phyloP scores from a whole-genome alignment of 53 echinoderm and acorn worm genomes.

The Apostichopus leukothele region DNA sequence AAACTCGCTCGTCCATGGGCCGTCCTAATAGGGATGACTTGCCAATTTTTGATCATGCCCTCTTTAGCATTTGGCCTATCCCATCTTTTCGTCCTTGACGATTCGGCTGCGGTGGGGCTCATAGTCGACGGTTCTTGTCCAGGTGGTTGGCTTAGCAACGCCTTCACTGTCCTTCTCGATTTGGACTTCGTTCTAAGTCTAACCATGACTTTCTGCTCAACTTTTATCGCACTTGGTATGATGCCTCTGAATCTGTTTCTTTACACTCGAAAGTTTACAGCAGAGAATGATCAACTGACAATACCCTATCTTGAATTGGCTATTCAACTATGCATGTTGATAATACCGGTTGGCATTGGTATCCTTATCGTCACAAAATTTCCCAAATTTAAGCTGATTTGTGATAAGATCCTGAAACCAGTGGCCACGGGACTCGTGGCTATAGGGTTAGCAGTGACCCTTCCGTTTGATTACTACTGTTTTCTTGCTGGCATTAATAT shows the following conservation, averaged over 20 bases:
- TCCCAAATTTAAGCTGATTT: constrained; percentile 48
- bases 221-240: constrained; percentile 63
- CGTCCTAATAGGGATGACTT: constrained; percentile 74
- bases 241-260: constrained; percentile 74
- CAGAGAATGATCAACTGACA: constrained; percentile 47
- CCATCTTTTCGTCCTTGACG: constrained; percentile 61
- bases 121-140: constrained; percentile 67
- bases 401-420: constrained; percentile 62
- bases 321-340: constrained; percentile 50
- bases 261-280: constrained; percentile 50
- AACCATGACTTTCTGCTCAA: constrained; percentile 75
- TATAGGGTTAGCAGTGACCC: constrained; percentile 41
- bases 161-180: constrained; percentile 63
- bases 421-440: constrained; percentile 48
- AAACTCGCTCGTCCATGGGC: constrained; percentile 77
- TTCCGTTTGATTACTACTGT: constrained; percentile 54
- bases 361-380: constrained; percentile 53
- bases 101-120: constrained; percentile 55
- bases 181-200: constrained; percentile 69
- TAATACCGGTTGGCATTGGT: constrained; percentile 61
- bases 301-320: constrained; percentile 56
- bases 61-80: constrained; percentile 72
- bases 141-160: constrained; percentile 77
- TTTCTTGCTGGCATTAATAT: constrained; percentile 52
- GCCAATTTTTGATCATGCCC: constrained; percentile 94